Conservation (phyloP, 2,797 vertebrate species). For the Molossus molossus region DNA sequence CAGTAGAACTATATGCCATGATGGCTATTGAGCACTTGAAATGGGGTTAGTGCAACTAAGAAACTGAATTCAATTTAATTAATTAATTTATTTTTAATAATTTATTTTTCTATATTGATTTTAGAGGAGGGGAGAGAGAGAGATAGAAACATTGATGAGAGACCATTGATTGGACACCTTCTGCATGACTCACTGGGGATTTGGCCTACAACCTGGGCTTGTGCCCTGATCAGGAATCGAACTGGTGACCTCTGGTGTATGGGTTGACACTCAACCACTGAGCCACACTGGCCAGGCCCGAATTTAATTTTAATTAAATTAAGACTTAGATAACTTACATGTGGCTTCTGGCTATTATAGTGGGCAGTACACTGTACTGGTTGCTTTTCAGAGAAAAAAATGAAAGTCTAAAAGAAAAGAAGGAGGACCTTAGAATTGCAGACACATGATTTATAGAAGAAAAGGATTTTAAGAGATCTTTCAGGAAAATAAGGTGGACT, state of each 20-base stretch:
- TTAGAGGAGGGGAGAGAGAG: no score
- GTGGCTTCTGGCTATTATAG: not conserved
- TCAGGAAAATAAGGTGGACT: slow-evolving; percentile 48
- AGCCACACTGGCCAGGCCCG: no score
- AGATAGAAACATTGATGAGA: no score
- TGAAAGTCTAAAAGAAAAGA: not conserved
- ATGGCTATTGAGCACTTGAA: not conserved
- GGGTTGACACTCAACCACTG: no score
- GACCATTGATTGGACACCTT: no score
- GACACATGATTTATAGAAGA: not conserved
- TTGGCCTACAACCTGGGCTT: no score
- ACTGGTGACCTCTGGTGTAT: no score
- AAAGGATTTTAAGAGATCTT: not conserved
- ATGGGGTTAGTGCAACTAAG: not conserved
- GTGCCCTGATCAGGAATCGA: no score
- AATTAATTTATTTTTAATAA: no score
- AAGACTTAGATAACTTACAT: slow-evolving; percentile 23
- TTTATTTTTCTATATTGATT: no score
- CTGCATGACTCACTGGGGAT: no score
- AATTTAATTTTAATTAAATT: slow-evolving; percentile 51
- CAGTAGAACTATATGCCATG: not conserved
- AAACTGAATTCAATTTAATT: slow-evolving; percentile 34
- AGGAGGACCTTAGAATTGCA: not conserved
- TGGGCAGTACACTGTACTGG: not conserved
- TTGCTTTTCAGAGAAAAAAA: slow-evolving; percentile 52